Base-by-base conservation (phyloP, 2,888 invertebrate genomes). In the Metallyticus violacea region DNA sequence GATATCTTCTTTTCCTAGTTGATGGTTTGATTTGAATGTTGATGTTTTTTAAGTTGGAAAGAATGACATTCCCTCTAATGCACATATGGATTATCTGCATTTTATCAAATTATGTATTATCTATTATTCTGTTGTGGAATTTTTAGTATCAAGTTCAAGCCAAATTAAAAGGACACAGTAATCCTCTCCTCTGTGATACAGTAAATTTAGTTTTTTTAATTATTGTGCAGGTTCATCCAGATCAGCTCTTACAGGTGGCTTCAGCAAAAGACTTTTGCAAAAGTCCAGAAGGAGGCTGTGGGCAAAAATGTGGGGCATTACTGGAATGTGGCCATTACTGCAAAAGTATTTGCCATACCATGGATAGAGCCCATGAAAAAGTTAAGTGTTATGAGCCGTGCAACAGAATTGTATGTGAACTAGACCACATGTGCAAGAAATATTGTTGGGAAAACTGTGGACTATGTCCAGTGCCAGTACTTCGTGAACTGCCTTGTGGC, bases 241-340 rank as follows among this genome's bases (percentile, higher is more conserved):
- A 92, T 79, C 89, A 89, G 79, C 1, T 78, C 15, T 88, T 83
- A 2, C 28, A 87, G 40, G 89, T 89, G 9, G 30, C 85, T 6
- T 62, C 28, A 1, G 85, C 86, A 22, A 78, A 86, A 77, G 89
- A 90, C 40, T 85, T 85, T 26, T 15, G 30, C 3, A 27, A 92
- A 29, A 92, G 93, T 7, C 92, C 93, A 0, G 94, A 94, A 91
- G 95, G 95, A 1, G 96, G 96, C 0, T 96, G 96, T 90, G 89
- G 90, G 62, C 88, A 90, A 79, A 90, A 91, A 26, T 96, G 96
- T 90, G 91, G 92, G 26, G 89, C 89, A 77, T 89, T 90, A 6
- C 90, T 95, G 81, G 85, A 89, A 0, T 96, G 96, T 90, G 94
- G 94, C 0, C 96, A 96, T 90, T 89, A 88, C 2, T 96, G 96